Percentiles rank a stretch among this genome's conserved stretches.
These are phyloP conservation scores for Alca torda DNA, from an alignment of 2,797 vertebrate species.

Conservation along the genomic window DNA sequence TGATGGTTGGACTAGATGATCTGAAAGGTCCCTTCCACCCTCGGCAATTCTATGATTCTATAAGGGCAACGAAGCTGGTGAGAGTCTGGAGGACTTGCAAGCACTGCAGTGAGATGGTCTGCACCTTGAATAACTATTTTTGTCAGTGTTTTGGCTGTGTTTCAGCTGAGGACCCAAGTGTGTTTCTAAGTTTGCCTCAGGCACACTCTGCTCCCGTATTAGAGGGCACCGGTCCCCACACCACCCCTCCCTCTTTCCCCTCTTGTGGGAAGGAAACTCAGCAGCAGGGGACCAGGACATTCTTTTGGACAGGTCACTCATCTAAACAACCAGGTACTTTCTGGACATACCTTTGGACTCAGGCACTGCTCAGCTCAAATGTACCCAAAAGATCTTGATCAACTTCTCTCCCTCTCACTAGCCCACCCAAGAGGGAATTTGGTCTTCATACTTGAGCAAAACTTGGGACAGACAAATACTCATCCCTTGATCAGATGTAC, in stretches of 20 bases:
- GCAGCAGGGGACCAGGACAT: background rate
- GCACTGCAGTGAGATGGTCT: background rate
- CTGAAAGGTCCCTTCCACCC: too few relatives aligned
- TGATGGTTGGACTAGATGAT: too few relatives aligned
- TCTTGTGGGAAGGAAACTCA: background rate
- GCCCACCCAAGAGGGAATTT: background rate
- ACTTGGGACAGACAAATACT: background rate
- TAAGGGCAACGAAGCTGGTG: too few relatives aligned
- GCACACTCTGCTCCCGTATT: background rate
- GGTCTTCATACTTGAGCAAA: background rate
- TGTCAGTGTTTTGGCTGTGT: background rate
- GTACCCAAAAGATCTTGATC: background rate
- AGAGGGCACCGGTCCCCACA: background rate
- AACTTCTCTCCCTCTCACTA: background rate
- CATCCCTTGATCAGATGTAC: background rate
- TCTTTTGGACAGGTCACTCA: background rate
- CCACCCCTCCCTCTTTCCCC: background rate
- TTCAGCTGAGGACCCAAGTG: background rate
- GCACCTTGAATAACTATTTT: background rate
- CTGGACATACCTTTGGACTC: background rate
- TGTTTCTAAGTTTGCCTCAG: background rate
- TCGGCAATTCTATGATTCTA: too few relatives aligned
- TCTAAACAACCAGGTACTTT: background rate
- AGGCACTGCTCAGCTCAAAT: background rate
- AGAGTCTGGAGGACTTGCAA: background rate